These are phyloP conservation scores for Poeciliopsis infans DNA, from an alignment of 2,797 vertebrate genomes.

Conservation along the genomic window DNA sequence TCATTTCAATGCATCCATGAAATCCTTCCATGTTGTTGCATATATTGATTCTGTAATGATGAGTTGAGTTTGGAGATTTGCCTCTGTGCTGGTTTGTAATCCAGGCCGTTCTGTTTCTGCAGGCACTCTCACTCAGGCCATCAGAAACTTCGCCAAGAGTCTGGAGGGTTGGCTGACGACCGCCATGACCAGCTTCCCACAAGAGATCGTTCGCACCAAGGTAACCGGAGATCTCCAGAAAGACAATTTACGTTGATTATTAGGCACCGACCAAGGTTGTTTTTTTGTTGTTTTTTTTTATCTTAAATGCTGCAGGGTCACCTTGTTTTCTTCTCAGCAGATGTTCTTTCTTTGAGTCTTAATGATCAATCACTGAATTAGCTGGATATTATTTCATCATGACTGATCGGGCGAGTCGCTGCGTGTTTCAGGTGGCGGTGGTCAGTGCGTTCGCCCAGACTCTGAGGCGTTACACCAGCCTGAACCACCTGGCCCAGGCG, in stretches of 20 bases:
- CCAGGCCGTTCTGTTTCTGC: slow-evolving; percentile 28
- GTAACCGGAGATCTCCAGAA: slow-evolving; percentile 68
- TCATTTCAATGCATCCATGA: not conserved
- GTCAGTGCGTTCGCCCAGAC: slow-evolving; percentile 98
- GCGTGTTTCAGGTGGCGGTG: slow-evolving; percentile 85
- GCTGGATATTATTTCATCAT: no score
- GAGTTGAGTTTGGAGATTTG: not conserved
- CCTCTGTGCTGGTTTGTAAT: slow-evolving; percentile 21
- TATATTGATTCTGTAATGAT: not conserved
- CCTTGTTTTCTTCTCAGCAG: no score
- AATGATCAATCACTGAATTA: no score
- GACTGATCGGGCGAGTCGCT: no score
- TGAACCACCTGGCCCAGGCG: slow-evolving; percentile 97
- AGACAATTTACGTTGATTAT: not conserved
- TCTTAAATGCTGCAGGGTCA: no score
- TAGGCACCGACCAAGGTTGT: no score
- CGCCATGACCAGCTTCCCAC: slow-evolving; percentile 94
- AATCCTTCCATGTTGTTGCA: not conserved
- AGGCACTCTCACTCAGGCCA: slow-evolving; percentile 97
- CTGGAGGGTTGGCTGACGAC: slow-evolving; percentile 95
- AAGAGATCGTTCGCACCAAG: slow-evolving; percentile 93
- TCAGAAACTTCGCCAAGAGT: slow-evolving; percentile 98
- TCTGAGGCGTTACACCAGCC: slow-evolving; percentile 92
- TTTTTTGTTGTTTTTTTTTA: no score
- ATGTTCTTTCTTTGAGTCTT: no score